These are phyloP conservation scores for Cataglyphis hispanica DNA, from an alignment of 1,140 invertebrate species.

Conservation along the genomic window DNA sequence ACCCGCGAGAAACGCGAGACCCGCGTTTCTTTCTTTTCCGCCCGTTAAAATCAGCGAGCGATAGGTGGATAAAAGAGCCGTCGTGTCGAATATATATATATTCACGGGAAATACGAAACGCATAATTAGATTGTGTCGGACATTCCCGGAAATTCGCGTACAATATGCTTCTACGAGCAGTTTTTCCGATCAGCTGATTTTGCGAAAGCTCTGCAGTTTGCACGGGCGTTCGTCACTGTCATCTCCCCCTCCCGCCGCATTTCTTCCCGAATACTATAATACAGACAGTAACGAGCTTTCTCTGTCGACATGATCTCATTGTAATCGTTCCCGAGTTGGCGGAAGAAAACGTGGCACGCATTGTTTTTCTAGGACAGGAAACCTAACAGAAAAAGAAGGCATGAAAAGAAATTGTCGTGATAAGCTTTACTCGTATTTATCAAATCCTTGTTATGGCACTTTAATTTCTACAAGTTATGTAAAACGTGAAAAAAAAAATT, in stretches of 20 bases:
- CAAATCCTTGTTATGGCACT: too few species aligned
- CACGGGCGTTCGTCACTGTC: conserved; percentile 32
- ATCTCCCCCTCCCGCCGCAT: not conserved
- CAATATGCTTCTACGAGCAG: not conserved
- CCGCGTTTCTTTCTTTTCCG: not conserved
- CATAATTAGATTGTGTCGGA: conserved; percentile 41
- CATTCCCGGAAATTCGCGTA: not conserved
- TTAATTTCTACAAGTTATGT: too few species aligned
- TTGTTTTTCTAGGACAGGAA: not conserved
- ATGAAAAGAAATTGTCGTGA: too few species aligned
- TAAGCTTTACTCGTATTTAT: too few species aligned
- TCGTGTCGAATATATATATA: not conserved
- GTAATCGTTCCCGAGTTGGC: conserved; percentile 4
- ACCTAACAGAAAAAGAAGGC: too few species aligned
- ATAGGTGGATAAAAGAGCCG: not conserved
- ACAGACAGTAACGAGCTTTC: conserved; percentile 27
- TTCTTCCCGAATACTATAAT: conserved; percentile 16
- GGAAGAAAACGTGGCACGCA: not conserved
- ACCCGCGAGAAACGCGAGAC: not conserved
- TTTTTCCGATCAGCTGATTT: conserved; percentile 34
- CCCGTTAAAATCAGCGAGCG: conserved; percentile 7
- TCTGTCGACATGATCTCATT: not conserved
- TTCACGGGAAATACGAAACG: not conserved
- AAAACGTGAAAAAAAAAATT: too few species aligned
- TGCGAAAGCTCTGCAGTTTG: conserved; percentile 15